Base-by-base conservation (phyloP, 2,797 vertebrate genomes). In the Sebastes iracundus region DNA sequence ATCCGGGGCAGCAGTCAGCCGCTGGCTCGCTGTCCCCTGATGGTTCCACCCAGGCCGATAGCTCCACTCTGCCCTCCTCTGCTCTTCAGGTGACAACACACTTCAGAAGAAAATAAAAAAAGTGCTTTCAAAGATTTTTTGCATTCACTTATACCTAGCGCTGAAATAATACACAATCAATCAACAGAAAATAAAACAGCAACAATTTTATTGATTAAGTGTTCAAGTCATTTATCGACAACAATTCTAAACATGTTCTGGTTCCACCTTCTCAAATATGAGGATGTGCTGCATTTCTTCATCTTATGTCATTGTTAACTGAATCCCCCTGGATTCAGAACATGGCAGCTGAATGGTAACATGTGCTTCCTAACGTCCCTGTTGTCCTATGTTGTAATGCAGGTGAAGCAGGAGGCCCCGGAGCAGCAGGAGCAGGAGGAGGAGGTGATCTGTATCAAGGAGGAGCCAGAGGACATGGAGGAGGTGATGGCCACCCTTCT, bases 371-470 rank as follows among this genome's bases (percentile, higher is more conserved):
- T 60, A 5, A 68, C 32, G n/a, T 32, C 60, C 30, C 27, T 27
- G 5, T 69, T 30, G 16, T 69, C 58, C 75, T 7, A 14, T 81
- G 52, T 66, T 66, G n/a, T 56, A 8, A 14, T 72, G 30, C 71
- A 93, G 84, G 85, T 92, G 79, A 95, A 89, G 80, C 82, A 83
- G 63, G 82, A 78, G 62, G 66, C 14, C 12, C 77, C 91, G 69
- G 66, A 68, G 49, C 76, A 90, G 71, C 76, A 86, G 62, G 84
- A 88, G 1, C 10, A 63, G 30, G 69, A 68, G 10, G 90, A 94
- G 28, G 93, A 94, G 23, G 90, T 95, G 42, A 88, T 96, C 67
- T 94, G 92, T 59, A 94, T 96, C 73, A 96, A 96, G 58, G 94
- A 95, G 84, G 95, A 96, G 74, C 94, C 90, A 0, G 91, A 88